phyloP scores from a whole-genome alignment of 1,140 invertebrate genomes.

The Drosophila takahashii region DNA sequence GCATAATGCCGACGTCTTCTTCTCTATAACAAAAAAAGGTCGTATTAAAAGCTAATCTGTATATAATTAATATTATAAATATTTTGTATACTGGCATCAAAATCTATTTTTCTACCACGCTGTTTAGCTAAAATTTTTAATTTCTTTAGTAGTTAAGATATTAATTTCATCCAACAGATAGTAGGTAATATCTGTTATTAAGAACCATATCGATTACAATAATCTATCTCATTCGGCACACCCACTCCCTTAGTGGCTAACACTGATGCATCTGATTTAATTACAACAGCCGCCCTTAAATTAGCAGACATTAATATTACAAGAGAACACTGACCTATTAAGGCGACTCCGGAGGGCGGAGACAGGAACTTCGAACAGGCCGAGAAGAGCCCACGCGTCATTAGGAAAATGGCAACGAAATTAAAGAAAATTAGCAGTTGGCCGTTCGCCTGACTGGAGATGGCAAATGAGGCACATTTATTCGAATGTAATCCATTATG shows the following conservation, averaged over 20 bases:
- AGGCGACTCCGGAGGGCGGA: not conserved
- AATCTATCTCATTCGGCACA: not conserved
- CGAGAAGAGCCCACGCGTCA: constrained; percentile 49
- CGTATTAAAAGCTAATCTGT: too few species aligned
- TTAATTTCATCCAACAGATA: not conserved
- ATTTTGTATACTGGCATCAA: too few species aligned
- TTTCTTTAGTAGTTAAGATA: not conserved
- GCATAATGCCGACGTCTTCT: too few species aligned
- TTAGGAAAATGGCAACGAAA: constrained; percentile 76
- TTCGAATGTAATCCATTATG: constrained; percentile 83
- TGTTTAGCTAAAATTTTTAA: not conserved
- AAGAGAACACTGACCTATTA: constrained; percentile 34
- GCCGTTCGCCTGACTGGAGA: constrained; percentile 7
- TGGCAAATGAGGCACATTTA: constrained; percentile 76
- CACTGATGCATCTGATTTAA: constrained; percentile 73
- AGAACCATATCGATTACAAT: not conserved
- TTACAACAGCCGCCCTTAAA: constrained; percentile 60
- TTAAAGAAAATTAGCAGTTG: constrained; percentile 74
- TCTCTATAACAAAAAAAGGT: too few species aligned
- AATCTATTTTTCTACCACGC: too few species aligned
- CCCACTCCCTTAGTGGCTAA: not conserved
- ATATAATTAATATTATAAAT: not conserved
- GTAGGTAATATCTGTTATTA: not conserved
- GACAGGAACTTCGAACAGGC: constrained; percentile 1
- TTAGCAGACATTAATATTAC: constrained; percentile 73